phyloP scores from a whole-genome alignment of 2,797 vertebrate species.

The Pseudochaenichthys georgianus region DNA sequence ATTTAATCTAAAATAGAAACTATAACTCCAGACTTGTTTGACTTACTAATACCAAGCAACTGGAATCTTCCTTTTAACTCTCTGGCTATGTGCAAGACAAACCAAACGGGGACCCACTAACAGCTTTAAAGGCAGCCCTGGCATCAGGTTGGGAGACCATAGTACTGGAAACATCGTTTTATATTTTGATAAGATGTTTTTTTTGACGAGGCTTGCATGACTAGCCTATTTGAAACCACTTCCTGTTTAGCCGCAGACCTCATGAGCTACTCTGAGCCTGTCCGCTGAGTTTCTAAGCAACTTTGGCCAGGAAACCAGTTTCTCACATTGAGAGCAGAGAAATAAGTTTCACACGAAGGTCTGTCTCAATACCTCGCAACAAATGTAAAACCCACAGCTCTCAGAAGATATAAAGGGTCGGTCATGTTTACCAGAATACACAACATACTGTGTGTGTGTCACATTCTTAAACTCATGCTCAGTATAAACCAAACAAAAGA shows the following conservation, averaged over 20 bases:
- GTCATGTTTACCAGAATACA: neutral
- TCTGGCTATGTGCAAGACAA: neutral
- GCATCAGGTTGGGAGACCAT: neutral
- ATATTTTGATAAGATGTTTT: constrained; percentile 2
- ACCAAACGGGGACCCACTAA: no score
- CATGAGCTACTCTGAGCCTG: neutral
- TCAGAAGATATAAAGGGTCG: neutral
- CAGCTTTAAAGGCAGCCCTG: neutral
- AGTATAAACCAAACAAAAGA: no score
- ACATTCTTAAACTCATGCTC: neutral
- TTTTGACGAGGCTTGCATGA: constrained; percentile 4
- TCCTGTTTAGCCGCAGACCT: constrained; percentile 37
- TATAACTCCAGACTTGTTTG: neutral
- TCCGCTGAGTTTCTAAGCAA: constrained; percentile 39
- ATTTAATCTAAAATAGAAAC: neutral
- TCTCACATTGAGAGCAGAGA: constrained; percentile 19
- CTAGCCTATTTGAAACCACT: constrained; percentile 59
- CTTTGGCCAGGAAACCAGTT: constrained; percentile 55
- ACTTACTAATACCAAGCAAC: neutral
- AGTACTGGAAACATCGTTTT: neutral
- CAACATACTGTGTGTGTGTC: no score
- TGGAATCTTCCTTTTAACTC: neutral
- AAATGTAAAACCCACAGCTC: neutral
- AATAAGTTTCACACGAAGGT: constrained; percentile 16
- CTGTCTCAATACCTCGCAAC: neutral